Evolutionary conservation across 2,888 invertebrate species (phyloP), one percentile per base, ranked within the genome.

Genomic region (Minunthozetes semirufus): DNA sequence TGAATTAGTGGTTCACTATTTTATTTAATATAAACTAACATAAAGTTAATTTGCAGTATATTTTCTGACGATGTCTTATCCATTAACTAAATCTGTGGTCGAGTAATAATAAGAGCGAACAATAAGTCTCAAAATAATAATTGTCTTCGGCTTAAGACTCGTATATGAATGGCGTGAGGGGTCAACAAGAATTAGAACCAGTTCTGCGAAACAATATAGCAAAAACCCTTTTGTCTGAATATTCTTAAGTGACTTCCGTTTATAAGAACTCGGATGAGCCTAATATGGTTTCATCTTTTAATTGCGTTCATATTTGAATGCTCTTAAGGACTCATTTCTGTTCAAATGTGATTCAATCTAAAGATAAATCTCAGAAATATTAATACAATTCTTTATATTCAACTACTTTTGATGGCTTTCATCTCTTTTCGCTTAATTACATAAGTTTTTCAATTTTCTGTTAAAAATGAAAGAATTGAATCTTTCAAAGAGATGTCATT

Each of bases 91-190:
- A 27, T 27, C 27, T 25, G 61, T 17, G 63, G 25, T 61, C 33
- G 63, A 63, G 63, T 63, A 61, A 61, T 61, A 27, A 61, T 27
- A 27, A 27, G 61, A 61, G 19, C 8, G 61, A 25, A 63, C 17
- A 63, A 63, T 63, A 63, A 63, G 17, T n/a, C 38, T 27, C 13
- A 1, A 63, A 63, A 63, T 63, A 63, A 63, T 63, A 17, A 63
- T 63, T 63, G 63, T 33, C 33, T 19, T 56, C 22, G 50, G 19
- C 50, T 50, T 50, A 56, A 56, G 22, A 59, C 6, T 38, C 5
- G 33, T 63, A 63, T 63, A 63, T 63, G 63, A 63, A 63, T 33
- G 33, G 33, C 33, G 4, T 63, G 53, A 53, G 53, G 8, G 63
- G 27, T 33, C 63, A 25, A 56, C 25, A 19, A 56, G 22, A 33